phyloP scores from a whole-genome alignment of 2,113 vertebrate genomes.

The Sturnira hondurensis region DNA sequence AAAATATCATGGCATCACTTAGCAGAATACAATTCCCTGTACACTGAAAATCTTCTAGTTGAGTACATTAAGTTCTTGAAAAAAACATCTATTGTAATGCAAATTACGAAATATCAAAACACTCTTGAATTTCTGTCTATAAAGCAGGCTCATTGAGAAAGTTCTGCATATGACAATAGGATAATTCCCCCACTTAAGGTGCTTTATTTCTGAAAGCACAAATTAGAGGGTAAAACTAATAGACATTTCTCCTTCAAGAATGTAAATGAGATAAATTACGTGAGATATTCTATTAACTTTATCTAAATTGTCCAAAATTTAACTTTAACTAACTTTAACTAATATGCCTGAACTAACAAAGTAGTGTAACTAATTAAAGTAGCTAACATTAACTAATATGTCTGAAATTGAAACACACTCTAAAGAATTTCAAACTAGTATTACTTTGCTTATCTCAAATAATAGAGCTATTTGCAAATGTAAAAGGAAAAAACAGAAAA shows the following conservation, averaged over 20 bases:
- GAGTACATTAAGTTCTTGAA: constrained; percentile 27
- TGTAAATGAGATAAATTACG: not conserved
- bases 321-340: too few relatives aligned
- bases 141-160: constrained; percentile 42
- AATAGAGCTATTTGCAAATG: not conserved
- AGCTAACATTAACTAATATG: constrained; percentile 21
- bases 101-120: constrained; percentile 47
- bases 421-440: not conserved
- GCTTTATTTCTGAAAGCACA: constrained; percentile 38
- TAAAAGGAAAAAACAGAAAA: not conserved
- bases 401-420: constrained; percentile 25
- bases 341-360: constrained; percentile 15
- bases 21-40: not conserved
- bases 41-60: not conserved
- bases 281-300: constrained; percentile 15
- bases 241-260: constrained; percentile 18
- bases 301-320: constrained; percentile 38
- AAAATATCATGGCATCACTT: not conserved
- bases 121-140: not conserved
- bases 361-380: too few relatives aligned
- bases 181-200: not conserved
- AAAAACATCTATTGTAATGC: constrained; percentile 28
- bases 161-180: not conserved
- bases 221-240: constrained; percentile 31
- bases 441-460: constrained; percentile 23